Evolutionary conservation across 2,113 vertebrate species (phyloP).

Genomic region (Casuarius casuarius): DNA sequence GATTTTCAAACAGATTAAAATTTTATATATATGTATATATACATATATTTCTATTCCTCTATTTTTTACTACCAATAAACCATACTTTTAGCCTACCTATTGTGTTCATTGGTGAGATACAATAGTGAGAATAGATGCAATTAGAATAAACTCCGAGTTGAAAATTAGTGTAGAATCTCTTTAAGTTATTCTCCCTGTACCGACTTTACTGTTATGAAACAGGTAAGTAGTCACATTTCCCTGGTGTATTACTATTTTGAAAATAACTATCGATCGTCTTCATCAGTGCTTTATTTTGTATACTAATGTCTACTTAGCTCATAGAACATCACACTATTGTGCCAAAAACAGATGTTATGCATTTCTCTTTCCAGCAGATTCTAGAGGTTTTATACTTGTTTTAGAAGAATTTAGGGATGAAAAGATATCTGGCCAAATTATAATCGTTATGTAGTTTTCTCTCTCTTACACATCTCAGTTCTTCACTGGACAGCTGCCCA

Average conservation of each 20-base stretch:
- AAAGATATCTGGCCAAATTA: neutral
- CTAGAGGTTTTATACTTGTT: neutral
- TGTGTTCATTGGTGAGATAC: neutral
- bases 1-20: neutral
- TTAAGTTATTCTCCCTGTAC: neutral
- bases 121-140: neutral
- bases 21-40: neutral
- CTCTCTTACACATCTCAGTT: neutral
- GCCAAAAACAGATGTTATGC: neutral
- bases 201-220: neutral
- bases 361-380: neutral
- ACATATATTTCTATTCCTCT: neutral
- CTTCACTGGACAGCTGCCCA: neutral
- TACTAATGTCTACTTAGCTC: neutral
- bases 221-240: neutral
- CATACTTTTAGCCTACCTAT: neutral
- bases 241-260: neutral
- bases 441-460: neutral
- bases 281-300: neutral
- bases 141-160: neutral
- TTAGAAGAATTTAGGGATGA: neutral
- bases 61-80: neutral
- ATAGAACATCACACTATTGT: neutral
- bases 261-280: neutral
- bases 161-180: neutral